Evolutionary conservation across 1,140 invertebrate genomes (phyloP), one percentile per base, ranked within the genome.

Genomic region (Pygmarrhopalites habei): DNA sequence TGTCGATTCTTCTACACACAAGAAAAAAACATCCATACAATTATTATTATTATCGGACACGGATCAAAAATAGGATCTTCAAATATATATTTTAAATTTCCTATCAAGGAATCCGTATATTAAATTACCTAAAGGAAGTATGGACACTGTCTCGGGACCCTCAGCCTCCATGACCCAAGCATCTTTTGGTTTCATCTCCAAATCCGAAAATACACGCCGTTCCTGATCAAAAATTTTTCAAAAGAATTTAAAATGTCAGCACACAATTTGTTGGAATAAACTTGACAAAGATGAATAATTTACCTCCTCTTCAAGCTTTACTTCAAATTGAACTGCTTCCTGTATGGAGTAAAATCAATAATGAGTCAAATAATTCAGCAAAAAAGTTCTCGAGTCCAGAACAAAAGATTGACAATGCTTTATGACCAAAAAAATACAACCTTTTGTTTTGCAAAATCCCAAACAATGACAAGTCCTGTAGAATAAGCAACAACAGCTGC

Each of bases 371-470:
- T n/a, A n/a, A n/a, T n/a, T n/a, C n/a, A n/a, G n/a, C n/a, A n/a
- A n/a, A n/a, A n/a, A n/a, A n/a, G n/a, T n/a, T n/a, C n/a, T n/a
- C n/a, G n/a, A n/a, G n/a, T n/a, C n/a, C n/a, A n/a, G n/a, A n/a
- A n/a, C 30, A 29, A 53, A 55, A 21, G 10, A 26, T 28, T 61
- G 39, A 62, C 5, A 10, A 56, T 62, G 19, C 30, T 47, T 10
- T 56, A 61, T 23, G 21, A 21, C 55, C 19, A 2, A 39, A 19
- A 17, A 59, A 39, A 14, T 51, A 44, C 35, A 29, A 55, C 35
- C 0, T 53, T 0, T 52, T 25, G 90, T 76, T 66, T 88, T 83
- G 83, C 82, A 63, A 87, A 83, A 72, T 88, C 87, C 87, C 88
- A 92, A 23, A 86, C 77, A 46, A 79, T 80, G 52, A 86, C 77